Percentiles rank a stretch among this genome's conserved stretches.
Conservation (phyloP, 2,113 vertebrate species). For the Bombycilla garrulus region DNA sequence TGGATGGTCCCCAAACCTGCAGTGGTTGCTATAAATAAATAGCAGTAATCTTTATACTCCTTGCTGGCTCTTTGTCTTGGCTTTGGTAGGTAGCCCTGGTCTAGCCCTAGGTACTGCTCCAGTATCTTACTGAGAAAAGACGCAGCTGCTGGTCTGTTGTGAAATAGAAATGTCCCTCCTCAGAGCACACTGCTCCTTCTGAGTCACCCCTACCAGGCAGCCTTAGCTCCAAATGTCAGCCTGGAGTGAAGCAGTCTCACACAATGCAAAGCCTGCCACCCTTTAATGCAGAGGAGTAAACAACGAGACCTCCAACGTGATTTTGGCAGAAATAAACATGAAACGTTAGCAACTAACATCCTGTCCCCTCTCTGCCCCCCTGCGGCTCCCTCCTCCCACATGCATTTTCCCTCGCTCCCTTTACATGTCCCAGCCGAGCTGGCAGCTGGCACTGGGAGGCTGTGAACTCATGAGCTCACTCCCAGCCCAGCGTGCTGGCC, state of each 20-base stretch:
- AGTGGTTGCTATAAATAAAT: neutral
- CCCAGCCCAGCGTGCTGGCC: neutral
- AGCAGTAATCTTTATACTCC: neutral
- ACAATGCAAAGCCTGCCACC: neutral
- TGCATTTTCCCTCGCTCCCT: neutral
- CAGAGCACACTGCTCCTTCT: neutral
- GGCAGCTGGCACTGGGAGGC: conserved; percentile 7
- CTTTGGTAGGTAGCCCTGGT: neutral
- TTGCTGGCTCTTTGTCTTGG: neutral
- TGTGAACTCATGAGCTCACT: neutral
- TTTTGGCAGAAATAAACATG: neutral
- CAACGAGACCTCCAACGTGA: fast-evolving
- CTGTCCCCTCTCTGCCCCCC: neutral
- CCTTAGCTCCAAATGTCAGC: neutral
- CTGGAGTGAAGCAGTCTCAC: neutral
- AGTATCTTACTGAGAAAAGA: neutral
- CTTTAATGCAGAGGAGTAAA: neutral
- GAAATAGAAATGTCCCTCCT: neutral
- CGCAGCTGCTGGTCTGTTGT: neutral
- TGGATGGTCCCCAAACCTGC: neutral
- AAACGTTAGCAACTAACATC: neutral
- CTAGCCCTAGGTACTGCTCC: neutral
- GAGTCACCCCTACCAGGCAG: neutral
- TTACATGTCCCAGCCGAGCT: neutral
- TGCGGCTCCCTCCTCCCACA: neutral